phyloP scores from a whole-genome alignment of 2,113 vertebrate genomes.

The Melanerpes aurifrons region DNA sequence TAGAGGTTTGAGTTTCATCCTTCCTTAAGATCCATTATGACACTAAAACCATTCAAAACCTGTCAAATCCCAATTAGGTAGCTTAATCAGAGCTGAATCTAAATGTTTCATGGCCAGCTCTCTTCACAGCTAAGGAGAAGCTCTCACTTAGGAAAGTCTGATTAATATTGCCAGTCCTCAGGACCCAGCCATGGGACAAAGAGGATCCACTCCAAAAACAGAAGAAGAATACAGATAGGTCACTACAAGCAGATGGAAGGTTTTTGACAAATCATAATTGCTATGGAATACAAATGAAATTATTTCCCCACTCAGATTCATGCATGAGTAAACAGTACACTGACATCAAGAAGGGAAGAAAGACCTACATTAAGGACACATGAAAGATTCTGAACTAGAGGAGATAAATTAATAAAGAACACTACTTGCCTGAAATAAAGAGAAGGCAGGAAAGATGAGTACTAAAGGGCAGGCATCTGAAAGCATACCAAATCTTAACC shows the following conservation, averaged over 20 bases:
- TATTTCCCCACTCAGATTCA: not conserved
- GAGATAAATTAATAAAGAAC: not conserved
- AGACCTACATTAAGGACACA: not conserved
- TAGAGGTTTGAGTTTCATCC: not conserved
- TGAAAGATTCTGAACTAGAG: not conserved
- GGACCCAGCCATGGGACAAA: not conserved
- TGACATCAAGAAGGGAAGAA: not conserved
- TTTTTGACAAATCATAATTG: not conserved
- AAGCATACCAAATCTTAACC: not conserved
- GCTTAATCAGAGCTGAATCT: not conserved
- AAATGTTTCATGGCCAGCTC: not conserved
- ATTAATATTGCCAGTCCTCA: not conserved
- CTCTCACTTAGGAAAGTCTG: not conserved
- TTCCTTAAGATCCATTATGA: not conserved
- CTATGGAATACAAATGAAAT: not conserved
- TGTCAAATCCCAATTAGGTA: not conserved
- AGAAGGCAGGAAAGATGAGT: not conserved
- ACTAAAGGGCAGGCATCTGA: not conserved
- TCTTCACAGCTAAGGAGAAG: not conserved
- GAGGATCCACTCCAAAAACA: not conserved
- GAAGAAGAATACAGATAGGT: not conserved
- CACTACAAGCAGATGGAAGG: not conserved
- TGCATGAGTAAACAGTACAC: not conserved
- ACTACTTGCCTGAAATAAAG: not conserved
- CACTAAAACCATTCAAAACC: not conserved